Evolutionary conservation across 2,113 vertebrate genomes (phyloP), one percentile per base, ranked within the genome.

Genomic region (Laticauda laticaudata): DNA sequence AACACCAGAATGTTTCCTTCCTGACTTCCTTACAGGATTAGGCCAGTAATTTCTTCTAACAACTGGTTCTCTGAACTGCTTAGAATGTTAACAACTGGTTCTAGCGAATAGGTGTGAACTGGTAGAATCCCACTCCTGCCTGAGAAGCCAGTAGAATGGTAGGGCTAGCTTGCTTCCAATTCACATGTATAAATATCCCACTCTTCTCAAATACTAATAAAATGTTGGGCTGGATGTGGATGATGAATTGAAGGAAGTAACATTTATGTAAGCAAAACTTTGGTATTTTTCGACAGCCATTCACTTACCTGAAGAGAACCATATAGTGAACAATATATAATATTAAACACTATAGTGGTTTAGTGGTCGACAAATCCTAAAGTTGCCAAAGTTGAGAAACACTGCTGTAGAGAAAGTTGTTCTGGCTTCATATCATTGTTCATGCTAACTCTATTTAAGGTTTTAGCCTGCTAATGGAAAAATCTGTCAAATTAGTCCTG

Each of bases 111-210:
- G 45, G 4, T 45, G 45, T 5, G 5, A 45, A 45, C 45, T 45
- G 45, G 45, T 45, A 45, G 45, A 45, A 45, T 45, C 45, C 5
- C 45, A 45, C 45, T 5, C 45, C 45, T 45, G 43, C 6, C 5
- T 8, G 69, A 81, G 7, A 23, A 91, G 89, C 91, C 91, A 93
- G 34, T 64, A 86, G 5, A 92, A 94, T 39, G 20, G 29, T 3
- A 43, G 53, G 24, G 20, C 1, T 91, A 21, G 0, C 14, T 39
- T 45, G 24, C 29, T 88, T 69, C 59, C 55, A 86, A 54, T 87
- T 94, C 89, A 93, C 94, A 89, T 90, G 1, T 18, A 88, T 24
- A 15, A 87, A 59, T 29, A 94, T 57, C 92, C 89, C 87, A 75
- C 86, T 88, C 6, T 90, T 96, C 88, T 20, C 59, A 81, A 89